Base-by-base conservation (phyloP, 2,888 invertebrate species). In the Trilocha varians region DNA sequence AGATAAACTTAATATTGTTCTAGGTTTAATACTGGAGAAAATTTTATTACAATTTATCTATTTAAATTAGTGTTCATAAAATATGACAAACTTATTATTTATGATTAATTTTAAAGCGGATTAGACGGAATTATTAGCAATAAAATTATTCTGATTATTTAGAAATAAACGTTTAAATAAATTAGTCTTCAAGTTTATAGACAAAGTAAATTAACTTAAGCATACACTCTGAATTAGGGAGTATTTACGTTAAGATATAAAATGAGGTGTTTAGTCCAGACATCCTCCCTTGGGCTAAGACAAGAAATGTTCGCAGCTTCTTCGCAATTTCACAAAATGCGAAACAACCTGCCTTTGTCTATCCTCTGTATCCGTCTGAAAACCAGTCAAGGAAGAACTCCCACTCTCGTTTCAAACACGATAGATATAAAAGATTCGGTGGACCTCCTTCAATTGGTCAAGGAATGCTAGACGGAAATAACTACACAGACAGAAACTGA, bases 261-360 rank as follows among this genome's bases (percentile, higher is more conserved):
- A 75, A 75, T 67, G 72, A 75, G 70, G 73, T 77, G 78, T 78
- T 80, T 74, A 79, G 82, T 66, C 72, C 75, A 75, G 76, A 75
- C 78, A 55, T 56, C 65, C 63, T 78, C 80, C 80, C 80, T 57
- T 65, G 80, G 75, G 80, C 66, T 61, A 60, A 38, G 57, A 47
- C 55, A 62, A 53, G 60, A 61, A 18, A 65, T 54, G 59, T 52
- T 67, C 60, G 50, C 62, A 62, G 70, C 70, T 73, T 77, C 75
- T 78, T 75, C 67, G 78, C 79, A 78, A 80, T 79, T 82, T 79
- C 79, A 70, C 76, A 75, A 77, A 77, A 75, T 59, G 65, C 70
- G 57, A 68, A 69, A 75, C 62, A 70, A 67, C 62, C 62, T 62
- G 70, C 60, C 62, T 62, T 62, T 67, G 61, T 67, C 60, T 45